A percentile compares a stretch with the other conserved stretches of the same genome.
These are phyloP conservation scores for Drosophila eohydei DNA, from an alignment of 2,888 invertebrate species.

Conservation along the genomic window DNA sequence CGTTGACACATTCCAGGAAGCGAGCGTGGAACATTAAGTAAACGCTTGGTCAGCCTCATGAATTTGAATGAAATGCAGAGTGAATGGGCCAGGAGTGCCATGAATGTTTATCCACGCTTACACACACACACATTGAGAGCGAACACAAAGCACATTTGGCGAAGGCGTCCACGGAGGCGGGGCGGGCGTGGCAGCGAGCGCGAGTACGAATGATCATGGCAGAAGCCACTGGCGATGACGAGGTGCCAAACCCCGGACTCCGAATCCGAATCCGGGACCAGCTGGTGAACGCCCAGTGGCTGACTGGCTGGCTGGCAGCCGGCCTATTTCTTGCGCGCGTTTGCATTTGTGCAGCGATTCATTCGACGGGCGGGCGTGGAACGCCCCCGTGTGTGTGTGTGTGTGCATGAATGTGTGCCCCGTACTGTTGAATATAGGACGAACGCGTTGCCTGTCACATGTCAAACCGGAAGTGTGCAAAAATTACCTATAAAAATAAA, in stretches of 20 bases:
- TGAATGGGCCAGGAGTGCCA: constrained; percentile 8
- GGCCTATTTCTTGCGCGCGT: constrained; percentile 73
- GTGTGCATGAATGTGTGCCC: constrained; percentile 11
- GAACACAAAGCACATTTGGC: constrained; percentile 28
- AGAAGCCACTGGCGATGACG: constrained; percentile 34
- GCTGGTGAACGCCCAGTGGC: constrained; percentile 70
- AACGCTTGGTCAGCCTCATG: constrained; percentile 35
- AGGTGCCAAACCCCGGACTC: constrained; percentile 59
- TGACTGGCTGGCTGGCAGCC: constrained; percentile 55
- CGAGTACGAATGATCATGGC: constrained; percentile 51
- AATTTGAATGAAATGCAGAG: constrained; percentile 21
- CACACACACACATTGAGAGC: constrained; percentile 4
- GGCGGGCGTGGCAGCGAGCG: constrained; percentile 63
- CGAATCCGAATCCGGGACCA: constrained; percentile 27
- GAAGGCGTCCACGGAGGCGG: constrained; percentile 66
- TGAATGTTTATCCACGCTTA: constrained; percentile 10
- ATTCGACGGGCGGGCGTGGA: constrained; percentile 76
- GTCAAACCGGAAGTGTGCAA: constrained; percentile 78
- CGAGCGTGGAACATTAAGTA: constrained; percentile 32
- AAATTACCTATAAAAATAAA: constrained; percentile 53
- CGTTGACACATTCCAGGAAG: constrained; percentile 70
- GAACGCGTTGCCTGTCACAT: constrained; percentile 78
- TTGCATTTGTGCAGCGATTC: constrained; percentile 72
- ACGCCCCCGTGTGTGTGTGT: constrained; percentile 51
- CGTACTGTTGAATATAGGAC: constrained; percentile 10